Base-by-base conservation (phyloP, 2,113 vertebrate species). In the Osmerus mordax region DNA sequence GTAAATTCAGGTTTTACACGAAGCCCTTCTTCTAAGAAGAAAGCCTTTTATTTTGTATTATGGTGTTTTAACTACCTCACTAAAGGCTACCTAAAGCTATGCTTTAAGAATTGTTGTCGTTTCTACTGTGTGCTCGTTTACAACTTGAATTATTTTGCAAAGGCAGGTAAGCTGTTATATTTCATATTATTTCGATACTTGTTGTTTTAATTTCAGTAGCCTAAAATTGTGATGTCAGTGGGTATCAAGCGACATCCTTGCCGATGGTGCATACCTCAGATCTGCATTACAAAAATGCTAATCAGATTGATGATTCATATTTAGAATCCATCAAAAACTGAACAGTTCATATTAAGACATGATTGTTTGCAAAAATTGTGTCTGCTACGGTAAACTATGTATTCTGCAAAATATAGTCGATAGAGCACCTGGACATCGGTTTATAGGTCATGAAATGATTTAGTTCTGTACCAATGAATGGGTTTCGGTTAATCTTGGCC, bases 1-100 rank as follows among this genome's bases (percentile, higher is more conserved):
- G 87, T 91, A 86, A 89, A 78, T 61, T 62, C 66, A 18, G 77
- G 80, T 82, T 88, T 92, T 89, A 92, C 88, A 89, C 87, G 79
- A 87, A 90, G 87, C 83, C 89, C 90, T 93, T 93, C 92, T 94
- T 93, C 92, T 93, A 59, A 88, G 92, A 94, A 94, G 93, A 92
- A 92, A 87, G 78, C 82, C 85, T 81, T 88, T 81, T 91, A 87
- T 89, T 74, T 89, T 71, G 68, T 66, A 86, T 83, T 71, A 86
- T 90, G 83, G 87, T 91, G 86, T 89, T 90, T 83, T 87, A 89
- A 83, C 93, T 94, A 94, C 93, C 93, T 94, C 93, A 89, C 78
- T 76, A 78, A 84, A 89, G 82, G 84, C 89, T 84, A 90, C 86
- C 87, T 92, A 87, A 91, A 91, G 90, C 91, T 91, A 79, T 92